Base-by-base conservation (phyloP, 2,113 vertebrate species). In the Spizaetus ornatus region DNA sequence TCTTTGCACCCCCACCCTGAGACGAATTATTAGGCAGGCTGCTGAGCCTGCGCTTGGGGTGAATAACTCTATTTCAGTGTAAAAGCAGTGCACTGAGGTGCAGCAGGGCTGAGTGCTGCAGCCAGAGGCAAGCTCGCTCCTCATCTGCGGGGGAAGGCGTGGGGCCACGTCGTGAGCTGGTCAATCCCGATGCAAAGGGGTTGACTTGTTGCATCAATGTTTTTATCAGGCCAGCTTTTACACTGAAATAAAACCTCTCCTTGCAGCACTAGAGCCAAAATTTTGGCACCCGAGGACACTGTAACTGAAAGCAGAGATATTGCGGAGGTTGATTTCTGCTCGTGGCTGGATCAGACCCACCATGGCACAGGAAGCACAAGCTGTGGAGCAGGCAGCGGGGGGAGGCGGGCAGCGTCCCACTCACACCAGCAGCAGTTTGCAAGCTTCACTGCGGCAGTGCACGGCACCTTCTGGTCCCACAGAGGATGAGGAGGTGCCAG, bases 321-420 rank as follows among this genome's bases (percentile, higher is more conserved):
- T 20, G 58, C 1, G 2, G 48, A 40, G 21, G 61, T 66, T 45
- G 26, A 13, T 47, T 31, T 82, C 56, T 48, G 63, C 56, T 42
- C 3, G 5, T 0, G 6, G 23, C 26, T 8, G 38, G 29, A 31
- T 47, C 25, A 55, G 45, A 20, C 16, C 47, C 13, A 1, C 26
- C n/a, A 16, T 0, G 0, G 19, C 20, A 9, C 32, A 26, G 48
- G 70, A 43, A 43, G 22, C 27, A 31, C 1, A 2, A 38, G 52
- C 29, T 3, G 4, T 2, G 3, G 20, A 25, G 16, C 3, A 2
- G 56, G 40, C 8, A 7, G 29, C 4, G 8, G 16, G 40, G 27
- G 22, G 10, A 67, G 18, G 45, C 1, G 0, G 29, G 21, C 53
- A n/a, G 47, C 1, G 0, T 47, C 47, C 15, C 10, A 1, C 36